These are phyloP conservation scores for Drosophila sp. DNA, from an alignment of 1,140 invertebrate genomes.

Conservation along the genomic window DNA sequence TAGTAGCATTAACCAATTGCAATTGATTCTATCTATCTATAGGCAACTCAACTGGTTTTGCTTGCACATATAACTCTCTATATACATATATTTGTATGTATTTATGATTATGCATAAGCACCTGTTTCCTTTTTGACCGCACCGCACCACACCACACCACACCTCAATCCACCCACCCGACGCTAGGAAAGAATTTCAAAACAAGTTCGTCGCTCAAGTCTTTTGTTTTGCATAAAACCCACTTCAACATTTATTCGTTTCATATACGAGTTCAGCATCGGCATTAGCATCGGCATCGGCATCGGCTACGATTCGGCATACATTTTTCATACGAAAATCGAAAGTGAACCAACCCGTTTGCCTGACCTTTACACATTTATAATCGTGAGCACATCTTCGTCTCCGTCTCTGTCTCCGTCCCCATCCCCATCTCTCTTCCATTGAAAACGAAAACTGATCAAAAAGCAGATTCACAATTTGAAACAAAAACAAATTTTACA, in stretches of 20 bases:
- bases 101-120: constrained; percentile 71
- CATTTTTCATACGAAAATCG: constrained; percentile 61
- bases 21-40: constrained; percentile 66
- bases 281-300: constrained; percentile 52
- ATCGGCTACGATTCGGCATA: constrained; percentile 49
- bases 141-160: constrained; percentile 1
- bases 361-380: constrained; percentile 77
- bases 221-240: constrained; percentile 60
- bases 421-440: background rate
- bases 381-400: constrained; percentile 70
- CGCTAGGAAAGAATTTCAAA: constrained; percentile 66
- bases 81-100: constrained; percentile 10
- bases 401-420: constrained; percentile 16
- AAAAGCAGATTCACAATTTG: constrained; percentile 13
- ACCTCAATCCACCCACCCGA: background rate
- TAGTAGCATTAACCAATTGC: constrained; percentile 60
- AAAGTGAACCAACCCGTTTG: constrained; percentile 76
- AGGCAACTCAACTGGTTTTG: constrained; percentile 50
- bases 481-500: constrained; percentile 31
- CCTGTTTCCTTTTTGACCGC: constrained; percentile 55
- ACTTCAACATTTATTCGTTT: constrained; percentile 47
- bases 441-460: constrained; percentile 12
- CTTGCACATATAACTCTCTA: constrained; percentile 15
- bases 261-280: constrained; percentile 1
- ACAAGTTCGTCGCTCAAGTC: constrained; percentile 67